Percentiles rank a stretch among this genome's conserved stretches.
Conservation (phyloP, 2,797 vertebrate species). For the Phyllotis vaccarum region DNA sequence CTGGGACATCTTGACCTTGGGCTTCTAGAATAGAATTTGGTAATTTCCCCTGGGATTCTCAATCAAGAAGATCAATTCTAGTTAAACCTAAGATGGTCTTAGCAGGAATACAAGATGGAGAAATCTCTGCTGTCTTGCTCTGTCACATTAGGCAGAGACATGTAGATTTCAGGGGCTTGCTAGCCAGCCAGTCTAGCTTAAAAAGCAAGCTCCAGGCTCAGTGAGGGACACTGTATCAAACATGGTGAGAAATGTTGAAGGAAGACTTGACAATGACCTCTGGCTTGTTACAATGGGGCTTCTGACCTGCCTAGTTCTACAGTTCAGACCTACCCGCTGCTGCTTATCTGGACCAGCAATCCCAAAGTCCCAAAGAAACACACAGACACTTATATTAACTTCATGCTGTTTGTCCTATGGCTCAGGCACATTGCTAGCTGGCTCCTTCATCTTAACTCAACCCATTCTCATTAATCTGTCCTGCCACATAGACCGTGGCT, state of each 20-base stretch:
- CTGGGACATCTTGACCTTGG: neutral
- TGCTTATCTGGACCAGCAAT: too few relatives aligned
- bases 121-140: neutral
- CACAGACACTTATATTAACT: too few relatives aligned
- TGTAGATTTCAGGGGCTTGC: rapidly evolving
- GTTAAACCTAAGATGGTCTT: neutral
- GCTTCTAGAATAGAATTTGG: neutral
- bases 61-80: neutral
- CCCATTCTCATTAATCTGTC: too few relatives aligned
- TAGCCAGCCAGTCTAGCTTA: neutral
- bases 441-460: too few relatives aligned
- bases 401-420: too few relatives aligned
- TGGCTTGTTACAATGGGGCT: too few relatives aligned
- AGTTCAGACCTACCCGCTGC: too few relatives aligned
- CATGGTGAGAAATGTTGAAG: neutral
- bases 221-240: neutral
- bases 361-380: too few relatives aligned
- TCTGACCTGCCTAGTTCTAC: too few relatives aligned
- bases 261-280: neutral
- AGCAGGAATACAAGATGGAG: neutral
- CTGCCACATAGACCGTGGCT: too few relatives aligned
- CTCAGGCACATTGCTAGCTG: too few relatives aligned
- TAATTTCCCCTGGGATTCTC: neutral
- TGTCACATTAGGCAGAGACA: neutral
- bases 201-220: neutral